These are phyloP conservation scores for Pachydiplax longipennis DNA, from an alignment of 2,888 invertebrate species.

Conservation along the genomic window DNA sequence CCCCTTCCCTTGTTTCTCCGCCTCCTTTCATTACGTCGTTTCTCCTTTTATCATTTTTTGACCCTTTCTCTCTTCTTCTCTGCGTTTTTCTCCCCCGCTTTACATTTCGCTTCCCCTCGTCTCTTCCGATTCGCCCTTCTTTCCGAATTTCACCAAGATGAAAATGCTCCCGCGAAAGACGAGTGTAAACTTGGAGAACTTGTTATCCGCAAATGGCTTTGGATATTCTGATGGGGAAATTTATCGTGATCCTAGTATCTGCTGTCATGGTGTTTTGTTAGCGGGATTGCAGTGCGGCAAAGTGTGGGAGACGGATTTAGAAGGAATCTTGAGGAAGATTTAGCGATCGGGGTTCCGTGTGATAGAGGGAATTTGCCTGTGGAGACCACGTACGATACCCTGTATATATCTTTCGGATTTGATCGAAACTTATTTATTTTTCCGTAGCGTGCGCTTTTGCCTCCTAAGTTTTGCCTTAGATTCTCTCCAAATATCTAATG, in stretches of 20 bases:
- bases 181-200: not conserved
- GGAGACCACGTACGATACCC: no score
- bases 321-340: not conserved
- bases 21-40: no score
- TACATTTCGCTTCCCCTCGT: not conserved
- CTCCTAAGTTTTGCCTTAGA: no score
- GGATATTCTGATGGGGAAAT: not conserved
- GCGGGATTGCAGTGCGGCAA: not conserved
- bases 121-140: not conserved
- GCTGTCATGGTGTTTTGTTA: not conserved
- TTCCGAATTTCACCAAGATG: not conserved
- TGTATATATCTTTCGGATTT: no score
- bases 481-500: no score
- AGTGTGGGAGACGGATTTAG: not conserved
- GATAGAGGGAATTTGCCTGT: not conserved
- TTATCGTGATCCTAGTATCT: not conserved
- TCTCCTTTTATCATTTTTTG: no score
- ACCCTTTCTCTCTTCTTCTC: no score
- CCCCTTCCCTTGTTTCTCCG: not conserved
- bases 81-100: not conserved
- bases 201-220: slow-evolving; percentile 31
- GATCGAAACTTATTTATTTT: no score
- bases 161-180: not conserved
- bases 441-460: no score
- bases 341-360: not conserved